Conservation (phyloP, 2,113 vertebrate species). For the Dasypus novemcinctus region DNA sequence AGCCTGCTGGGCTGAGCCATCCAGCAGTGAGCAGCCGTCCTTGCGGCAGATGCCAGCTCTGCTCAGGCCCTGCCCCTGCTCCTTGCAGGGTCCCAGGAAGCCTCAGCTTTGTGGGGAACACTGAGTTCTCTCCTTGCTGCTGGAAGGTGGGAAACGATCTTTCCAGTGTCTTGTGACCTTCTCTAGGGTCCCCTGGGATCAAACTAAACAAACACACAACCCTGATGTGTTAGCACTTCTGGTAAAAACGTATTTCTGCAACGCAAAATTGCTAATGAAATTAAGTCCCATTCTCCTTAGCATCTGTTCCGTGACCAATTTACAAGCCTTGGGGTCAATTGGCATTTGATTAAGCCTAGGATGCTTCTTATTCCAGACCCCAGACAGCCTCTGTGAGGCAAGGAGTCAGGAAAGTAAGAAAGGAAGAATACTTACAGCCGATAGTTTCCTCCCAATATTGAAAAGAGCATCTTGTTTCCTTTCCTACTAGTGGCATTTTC, state of each 20-base stretch:
- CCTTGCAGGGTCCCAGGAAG: not conserved
- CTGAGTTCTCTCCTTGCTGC: not conserved
- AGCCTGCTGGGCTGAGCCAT: not conserved
- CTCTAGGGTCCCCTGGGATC: not conserved
- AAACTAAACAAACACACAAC: not conserved
- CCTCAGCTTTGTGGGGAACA: not conserved
- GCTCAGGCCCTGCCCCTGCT: not conserved
- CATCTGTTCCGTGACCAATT: conserved; percentile 34
- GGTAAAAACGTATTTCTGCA: conserved; percentile 57
- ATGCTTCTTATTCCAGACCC: not conserved
- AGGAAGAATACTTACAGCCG: not conserved
- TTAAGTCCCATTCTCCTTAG: not conserved
- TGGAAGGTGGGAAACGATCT: not conserved
- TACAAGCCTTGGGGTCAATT: not conserved
- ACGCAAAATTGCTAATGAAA: conserved; percentile 47
- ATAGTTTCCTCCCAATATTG: not conserved
- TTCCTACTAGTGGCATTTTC: not conserved
- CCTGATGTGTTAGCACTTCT: conserved; percentile 6
- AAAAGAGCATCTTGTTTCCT: not conserved
- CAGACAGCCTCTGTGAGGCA: not conserved
- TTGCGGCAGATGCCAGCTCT: not conserved
- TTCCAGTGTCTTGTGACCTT: not conserved
- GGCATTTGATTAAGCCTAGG: not conserved
- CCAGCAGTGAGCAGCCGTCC: not conserved
- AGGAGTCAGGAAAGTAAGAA: not conserved